Percentiles rank a stretch among this genome's conserved stretches.
These are phyloP conservation scores for Centropus bengalensis DNA, from an alignment of 2,113 vertebrate species.

Conservation along the genomic window DNA sequence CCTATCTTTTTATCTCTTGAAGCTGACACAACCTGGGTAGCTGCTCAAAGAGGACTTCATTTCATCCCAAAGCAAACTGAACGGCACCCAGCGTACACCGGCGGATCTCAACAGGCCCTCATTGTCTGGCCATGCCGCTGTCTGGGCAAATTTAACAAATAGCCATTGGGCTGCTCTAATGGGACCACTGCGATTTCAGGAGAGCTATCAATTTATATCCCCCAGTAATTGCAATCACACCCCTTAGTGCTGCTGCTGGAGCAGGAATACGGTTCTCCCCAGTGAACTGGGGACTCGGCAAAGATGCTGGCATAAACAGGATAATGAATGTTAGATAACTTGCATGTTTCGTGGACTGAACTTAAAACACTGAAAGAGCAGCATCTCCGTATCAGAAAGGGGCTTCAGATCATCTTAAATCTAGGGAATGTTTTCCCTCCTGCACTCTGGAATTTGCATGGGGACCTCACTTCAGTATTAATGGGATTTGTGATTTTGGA, in stretches of 20 bases:
- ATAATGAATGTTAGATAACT: conserved; percentile 22
- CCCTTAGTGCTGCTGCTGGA: conserved; percentile 14
- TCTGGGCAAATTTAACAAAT: conserved; percentile 42
- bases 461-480: not conserved
- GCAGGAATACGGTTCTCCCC: not conserved
- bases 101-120: conserved; percentile 13
- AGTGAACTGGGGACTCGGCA: not conserved
- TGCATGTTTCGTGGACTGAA: not conserved
- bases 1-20: not conserved
- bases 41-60: not conserved
- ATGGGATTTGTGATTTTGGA: conserved; percentile 22
- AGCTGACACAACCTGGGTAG: not conserved
- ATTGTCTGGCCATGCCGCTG: not conserved
- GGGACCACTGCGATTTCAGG: not conserved
- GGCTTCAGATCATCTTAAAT: not conserved
- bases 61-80: conserved; percentile 6
- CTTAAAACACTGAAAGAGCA: conserved; percentile 48
- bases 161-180: conserved; percentile 11
- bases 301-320: conserved; percentile 23
- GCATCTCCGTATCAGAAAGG: not conserved
- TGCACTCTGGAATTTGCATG: not conserved
- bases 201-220: conserved; percentile 15
- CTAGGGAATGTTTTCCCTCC: not conserved
- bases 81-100: not conserved
- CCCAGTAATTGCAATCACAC: conserved; percentile 25